phyloP scores from a whole-genome alignment of 2,113 vertebrate species.

The Crypturellus undulatus region DNA sequence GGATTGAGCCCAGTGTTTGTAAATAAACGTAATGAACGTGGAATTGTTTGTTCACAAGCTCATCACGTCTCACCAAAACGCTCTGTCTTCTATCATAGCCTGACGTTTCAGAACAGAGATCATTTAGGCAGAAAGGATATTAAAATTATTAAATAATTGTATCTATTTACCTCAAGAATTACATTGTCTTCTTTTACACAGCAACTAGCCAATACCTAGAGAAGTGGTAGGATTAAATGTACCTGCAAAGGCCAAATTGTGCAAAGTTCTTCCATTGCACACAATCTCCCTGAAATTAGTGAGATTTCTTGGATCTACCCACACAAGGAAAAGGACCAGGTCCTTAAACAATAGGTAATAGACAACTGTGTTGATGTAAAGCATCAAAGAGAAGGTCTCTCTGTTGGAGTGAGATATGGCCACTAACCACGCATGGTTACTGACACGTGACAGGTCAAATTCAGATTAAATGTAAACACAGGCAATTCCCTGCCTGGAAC shows the following conservation, averaged over 20 bases:
- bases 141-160: neutral
- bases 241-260: constrained; percentile 44
- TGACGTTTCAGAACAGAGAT: neutral
- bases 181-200: constrained; percentile 21
- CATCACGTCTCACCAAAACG: neutral
- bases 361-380: neutral
- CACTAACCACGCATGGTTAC: constrained; percentile 21
- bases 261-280: constrained; percentile 40
- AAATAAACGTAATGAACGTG: constrained; percentile 32
- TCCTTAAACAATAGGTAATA: constrained; percentile 39
- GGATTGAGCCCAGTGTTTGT: neutral
- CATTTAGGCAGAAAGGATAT: neutral
- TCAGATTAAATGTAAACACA: constrained; percentile 9
- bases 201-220: constrained; percentile 13
- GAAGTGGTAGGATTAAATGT: constrained; percentile 11
- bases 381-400: neutral
- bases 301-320: constrained; percentile 53
- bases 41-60: constrained; percentile 30
- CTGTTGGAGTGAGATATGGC: neutral
- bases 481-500: constrained; percentile 8
- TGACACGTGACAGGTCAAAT: constrained; percentile 33
- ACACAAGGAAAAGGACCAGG: constrained; percentile 46
- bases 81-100: neutral
- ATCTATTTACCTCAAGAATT: neutral
- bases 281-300: constrained; percentile 46